Conservation (phyloP, 2,888 invertebrate species). For the Neoaliturus tenellus region DNA sequence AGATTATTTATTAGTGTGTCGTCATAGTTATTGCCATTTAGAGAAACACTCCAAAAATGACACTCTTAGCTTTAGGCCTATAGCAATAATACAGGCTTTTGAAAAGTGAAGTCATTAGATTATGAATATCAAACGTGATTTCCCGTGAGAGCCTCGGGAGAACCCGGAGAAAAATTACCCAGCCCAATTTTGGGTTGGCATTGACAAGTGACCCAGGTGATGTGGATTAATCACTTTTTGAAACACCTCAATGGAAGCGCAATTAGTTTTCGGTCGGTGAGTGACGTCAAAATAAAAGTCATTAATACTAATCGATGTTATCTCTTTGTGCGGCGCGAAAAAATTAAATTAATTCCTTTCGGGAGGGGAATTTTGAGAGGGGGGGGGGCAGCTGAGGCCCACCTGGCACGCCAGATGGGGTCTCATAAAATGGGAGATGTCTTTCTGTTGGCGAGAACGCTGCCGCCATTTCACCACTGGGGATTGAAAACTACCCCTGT, state of each 20-base stretch:
- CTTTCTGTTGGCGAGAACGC: background rate
- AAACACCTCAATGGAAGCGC: conserved; percentile 26
- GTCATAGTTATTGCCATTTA: too few species aligned
- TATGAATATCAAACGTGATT: background rate
- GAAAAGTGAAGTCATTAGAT: background rate
- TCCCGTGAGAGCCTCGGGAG: conserved; percentile 7
- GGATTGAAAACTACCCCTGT: conserved; percentile 2
- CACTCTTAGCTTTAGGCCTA: background rate
- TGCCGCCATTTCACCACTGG: conserved; percentile 32
- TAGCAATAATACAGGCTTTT: background rate
- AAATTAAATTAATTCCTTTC: conserved; percentile 28
- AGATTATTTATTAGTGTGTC: too few species aligned
- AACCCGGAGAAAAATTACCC: background rate
- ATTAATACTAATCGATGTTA: conserved; percentile 41
- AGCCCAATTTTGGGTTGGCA: background rate
- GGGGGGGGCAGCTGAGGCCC: conserved; percentile 20
- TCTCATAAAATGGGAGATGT: conserved; percentile 42
- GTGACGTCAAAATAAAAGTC: conserved; percentile 37
- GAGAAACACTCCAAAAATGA: too few species aligned
- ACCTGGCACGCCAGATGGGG: conserved; percentile 22
- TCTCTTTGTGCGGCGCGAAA: conserved; percentile 31
- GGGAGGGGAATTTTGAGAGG: background rate
- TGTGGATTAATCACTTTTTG: conserved; percentile 19
- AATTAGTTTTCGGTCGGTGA: conserved; percentile 28
- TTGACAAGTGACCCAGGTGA: conserved; percentile 19